Conservation (phyloP, 2,888 invertebrate species). For the Salpingus planirostris region DNA sequence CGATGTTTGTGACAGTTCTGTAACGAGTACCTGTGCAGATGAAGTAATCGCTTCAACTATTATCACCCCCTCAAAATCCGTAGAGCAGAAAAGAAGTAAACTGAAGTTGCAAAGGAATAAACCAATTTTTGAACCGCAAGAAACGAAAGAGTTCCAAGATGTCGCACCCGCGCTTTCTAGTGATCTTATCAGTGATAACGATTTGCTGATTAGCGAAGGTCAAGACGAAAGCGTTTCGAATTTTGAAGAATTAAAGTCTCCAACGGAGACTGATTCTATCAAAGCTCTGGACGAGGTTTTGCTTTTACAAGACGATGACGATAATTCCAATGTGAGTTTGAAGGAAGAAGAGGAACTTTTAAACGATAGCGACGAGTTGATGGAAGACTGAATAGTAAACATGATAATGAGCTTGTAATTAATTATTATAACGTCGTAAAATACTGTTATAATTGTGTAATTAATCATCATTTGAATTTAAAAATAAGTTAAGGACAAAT, state of each 20-base stretch:
- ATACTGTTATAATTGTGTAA: too few relatives aligned
- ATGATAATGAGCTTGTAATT: too few relatives aligned
- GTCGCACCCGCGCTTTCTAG: too few relatives aligned
- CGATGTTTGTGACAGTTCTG: conserved; percentile 11
- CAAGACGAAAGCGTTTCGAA: too few relatives aligned
- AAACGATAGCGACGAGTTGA: conserved; percentile 40
- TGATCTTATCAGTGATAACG: too few relatives aligned
- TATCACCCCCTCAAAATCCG: too few relatives aligned
- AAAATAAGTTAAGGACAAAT: too few relatives aligned
- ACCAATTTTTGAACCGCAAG: conserved; percentile 2
- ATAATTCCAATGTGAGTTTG: conserved; percentile 26
- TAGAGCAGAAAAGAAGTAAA: conserved; percentile 7
- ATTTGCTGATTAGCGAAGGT: too few relatives aligned
- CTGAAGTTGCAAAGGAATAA: conserved; percentile 1
- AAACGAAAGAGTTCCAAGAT: neutral
- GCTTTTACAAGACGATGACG: conserved; percentile 33
- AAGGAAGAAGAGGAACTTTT: conserved; percentile 39
- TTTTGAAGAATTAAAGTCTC: conserved; percentile 13
- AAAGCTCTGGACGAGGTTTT: conserved; percentile 31
- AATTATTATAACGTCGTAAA: too few relatives aligned
- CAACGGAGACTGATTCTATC: conserved; percentile 6
- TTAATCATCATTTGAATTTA: too few relatives aligned
- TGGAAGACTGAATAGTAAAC: conserved; percentile 35
- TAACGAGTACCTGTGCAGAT: conserved; percentile 13
- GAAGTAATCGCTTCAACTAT: conserved; percentile 9